Evolutionary conservation across 2,797 vertebrate genomes (phyloP), one percentile per base, ranked within the genome.

Genomic region (Chromobotia macracanthus): DNA sequence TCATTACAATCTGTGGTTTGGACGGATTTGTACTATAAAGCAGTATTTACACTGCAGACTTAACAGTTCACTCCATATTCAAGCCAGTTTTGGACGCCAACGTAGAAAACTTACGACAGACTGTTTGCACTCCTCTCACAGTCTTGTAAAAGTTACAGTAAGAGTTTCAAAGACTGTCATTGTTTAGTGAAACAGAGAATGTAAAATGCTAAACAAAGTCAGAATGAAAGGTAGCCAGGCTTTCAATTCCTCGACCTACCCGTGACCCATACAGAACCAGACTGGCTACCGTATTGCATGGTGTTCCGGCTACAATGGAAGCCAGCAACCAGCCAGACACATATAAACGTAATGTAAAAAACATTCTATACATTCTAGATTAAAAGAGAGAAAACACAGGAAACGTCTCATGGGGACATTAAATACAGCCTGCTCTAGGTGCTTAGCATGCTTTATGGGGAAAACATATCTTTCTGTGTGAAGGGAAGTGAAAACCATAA

Each of bases 281-380:
- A 46, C 55, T n/a, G 82, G 91, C 92, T 93, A 93, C 91, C 91
- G 93, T 93, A 89, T 92, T 91, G 91, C 91, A 92, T 89, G 87
- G 87, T 90, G 89, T 92, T 91, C 89, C 89, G 89, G 86, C 77
- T 88, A 91, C 88, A 87, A 88, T 90, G 86, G 84, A 86, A 91
- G 89, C 88, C 86, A 84, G 89, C 87, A 44, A 91, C 92, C 93
- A 94, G 93, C 90, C 88, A 87, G 92, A 89, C 92, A 92, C 88
- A 93, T 91, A 88, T 60, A 4, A 46, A 87, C 87, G 84, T 87
- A 81, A 77, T 51, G 75, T 25, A 66, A 80, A 80, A 84, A 78
- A 83, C 85, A 83, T 85, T 77, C 80, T 75, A 73, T 81, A 80
- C 74, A 64, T 15, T 74, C 67, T 66, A 77, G 80, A 82, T 82